Conservation (phyloP, 2,113 vertebrate species). For the Pomatostomus ruficeps region DNA sequence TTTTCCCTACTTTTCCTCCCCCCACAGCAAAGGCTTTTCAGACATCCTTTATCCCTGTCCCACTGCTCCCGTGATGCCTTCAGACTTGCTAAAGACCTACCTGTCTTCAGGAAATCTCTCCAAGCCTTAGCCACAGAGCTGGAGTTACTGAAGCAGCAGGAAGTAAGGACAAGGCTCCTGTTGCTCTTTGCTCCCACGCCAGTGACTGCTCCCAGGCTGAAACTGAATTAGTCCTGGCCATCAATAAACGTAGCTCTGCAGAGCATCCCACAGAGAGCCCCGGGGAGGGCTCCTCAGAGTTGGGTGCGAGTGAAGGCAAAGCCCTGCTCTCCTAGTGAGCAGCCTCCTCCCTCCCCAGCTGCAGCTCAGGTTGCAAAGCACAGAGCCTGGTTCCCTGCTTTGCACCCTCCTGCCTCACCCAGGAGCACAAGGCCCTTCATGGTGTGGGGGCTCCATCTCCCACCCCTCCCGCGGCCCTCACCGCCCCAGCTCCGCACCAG, state of each 20-base stretch:
- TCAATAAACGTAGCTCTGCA: background rate
- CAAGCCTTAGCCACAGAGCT: background rate
- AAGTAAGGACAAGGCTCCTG: background rate
- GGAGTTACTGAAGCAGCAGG: background rate
- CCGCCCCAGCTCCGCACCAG: no score
- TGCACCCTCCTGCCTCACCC: background rate
- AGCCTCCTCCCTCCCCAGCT: background rate
- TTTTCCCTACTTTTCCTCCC: accelerated
- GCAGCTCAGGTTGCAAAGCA: background rate
- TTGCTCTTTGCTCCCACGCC: background rate
- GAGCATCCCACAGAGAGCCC: background rate
- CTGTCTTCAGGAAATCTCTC: background rate
- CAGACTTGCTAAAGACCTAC: accelerated
- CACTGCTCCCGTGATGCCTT: accelerated
- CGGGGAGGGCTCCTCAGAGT: accelerated
- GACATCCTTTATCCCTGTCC: background rate
- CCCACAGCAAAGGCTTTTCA: background rate
- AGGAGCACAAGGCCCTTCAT: accelerated
- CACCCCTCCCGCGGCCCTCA: background rate
- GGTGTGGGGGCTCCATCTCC: accelerated
- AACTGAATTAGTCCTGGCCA: background rate
- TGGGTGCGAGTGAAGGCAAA: accelerated
- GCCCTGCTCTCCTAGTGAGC: background rate
- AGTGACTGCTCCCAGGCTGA: background rate
- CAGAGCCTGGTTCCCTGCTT: background rate